Evolutionary conservation across 2,888 invertebrate genomes (phyloP), one percentile per base, ranked within the genome.

Genomic region (Leucoma salicis): DNA sequence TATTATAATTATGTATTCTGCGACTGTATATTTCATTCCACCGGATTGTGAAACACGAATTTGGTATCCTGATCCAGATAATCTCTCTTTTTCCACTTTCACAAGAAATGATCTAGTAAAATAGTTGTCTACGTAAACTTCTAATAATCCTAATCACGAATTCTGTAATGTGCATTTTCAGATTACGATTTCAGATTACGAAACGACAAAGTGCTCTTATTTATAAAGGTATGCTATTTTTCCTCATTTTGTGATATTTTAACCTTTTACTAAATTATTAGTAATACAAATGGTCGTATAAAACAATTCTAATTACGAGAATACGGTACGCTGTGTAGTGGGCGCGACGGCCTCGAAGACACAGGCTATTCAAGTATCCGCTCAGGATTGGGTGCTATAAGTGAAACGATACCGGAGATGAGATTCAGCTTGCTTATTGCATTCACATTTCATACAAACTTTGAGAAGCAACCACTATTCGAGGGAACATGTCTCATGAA

Each of bases 381-480:
- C 63, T 66, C 63, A 64, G 70, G 58, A 71, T 70, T 68, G 66
- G 63, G 63, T 54, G 64, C 65, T 74, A 71, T 74, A 72, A 82
- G 74, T 79, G 77, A 76, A 82, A 78, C 74, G 76, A 78, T 76
- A 78, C 77, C 78, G 80, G 78, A 80, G 80, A 81, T 81, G 77
- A 76, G 68, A 64, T 57, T 57, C 64, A 62, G 68, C 53, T 49
- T 56, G 61, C 64, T 63, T 58, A 57, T 57, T 62, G 60, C 68
- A 51, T 63, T 68, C 72, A 63, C 66, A 67, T 74, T 72, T 66
- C 61, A 66, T 56, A 55, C 57, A 38, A 59, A 68, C 63, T 67
- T 62, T 50, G 53, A 57, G 47, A 55, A 38, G 38, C 40, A 50
- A 31, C 24, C 28, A 35, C 42, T 50, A 54, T 57, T 53, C 53